A percentile compares a stretch with the other conserved stretches of the same genome.
phyloP scores from a whole-genome alignment of 1,140 invertebrate genomes.

The Acyrthosiphon pisum region DNA sequence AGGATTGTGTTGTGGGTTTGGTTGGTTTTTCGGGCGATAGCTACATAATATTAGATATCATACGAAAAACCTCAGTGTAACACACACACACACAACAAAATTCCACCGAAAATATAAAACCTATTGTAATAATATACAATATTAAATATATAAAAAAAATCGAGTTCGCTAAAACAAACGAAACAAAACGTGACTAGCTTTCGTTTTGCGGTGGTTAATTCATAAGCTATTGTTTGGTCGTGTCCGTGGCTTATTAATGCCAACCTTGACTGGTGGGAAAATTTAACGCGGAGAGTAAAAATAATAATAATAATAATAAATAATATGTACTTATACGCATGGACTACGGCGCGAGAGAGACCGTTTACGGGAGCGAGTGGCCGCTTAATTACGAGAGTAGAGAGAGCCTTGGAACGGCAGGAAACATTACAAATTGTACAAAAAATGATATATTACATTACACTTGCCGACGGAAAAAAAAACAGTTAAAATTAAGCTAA shows the following conservation, averaged over 20 bases:
- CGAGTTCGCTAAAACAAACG: slow-evolving; percentile 15
- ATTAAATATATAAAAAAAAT: background rate
- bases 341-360: background rate
- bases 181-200: slow-evolving; percentile 51
- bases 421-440: background rate
- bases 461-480: background rate
- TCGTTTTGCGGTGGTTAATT: slow-evolving; percentile 47
- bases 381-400: background rate
- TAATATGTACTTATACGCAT: background rate
- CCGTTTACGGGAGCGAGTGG: slow-evolving; percentile 28
- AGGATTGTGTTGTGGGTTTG: background rate
- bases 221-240: slow-evolving; percentile 44
- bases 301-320: slow-evolving; percentile 22
- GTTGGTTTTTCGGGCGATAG: background rate
- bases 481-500: background rate
- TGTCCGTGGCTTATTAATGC: slow-evolving; percentile 47
- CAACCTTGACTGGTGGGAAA: slow-evolving; percentile 44
- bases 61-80: background rate
- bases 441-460: slow-evolving; percentile 26
- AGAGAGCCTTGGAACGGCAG: slow-evolving; percentile 37
- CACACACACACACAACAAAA: background rate
- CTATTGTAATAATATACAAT: slow-evolving; percentile 22
- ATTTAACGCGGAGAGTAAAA: background rate
- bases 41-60: background rate
- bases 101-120: background rate